phyloP scores from a whole-genome alignment of 1,140 invertebrate genomes.

The Drosophila baimaii region DNA sequence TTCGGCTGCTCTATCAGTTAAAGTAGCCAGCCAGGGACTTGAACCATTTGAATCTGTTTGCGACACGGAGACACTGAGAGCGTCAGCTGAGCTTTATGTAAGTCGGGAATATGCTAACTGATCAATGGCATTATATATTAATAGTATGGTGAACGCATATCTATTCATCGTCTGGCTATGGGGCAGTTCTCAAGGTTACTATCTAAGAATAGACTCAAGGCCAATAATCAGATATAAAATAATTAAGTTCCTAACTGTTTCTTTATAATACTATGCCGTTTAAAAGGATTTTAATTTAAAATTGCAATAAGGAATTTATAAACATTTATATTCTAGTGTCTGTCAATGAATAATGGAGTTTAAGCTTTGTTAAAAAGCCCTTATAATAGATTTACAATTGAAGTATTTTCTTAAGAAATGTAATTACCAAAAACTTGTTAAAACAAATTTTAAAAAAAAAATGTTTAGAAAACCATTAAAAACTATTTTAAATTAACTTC shows the following conservation, averaged over 20 bases:
- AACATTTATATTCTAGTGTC: not conserved
- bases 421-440: too few relatives aligned
- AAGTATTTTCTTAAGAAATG: too few relatives aligned
- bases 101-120: conserved; percentile 1
- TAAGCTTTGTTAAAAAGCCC: not conserved
- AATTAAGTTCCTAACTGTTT: not conserved
- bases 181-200: not conserved
- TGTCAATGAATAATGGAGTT: not conserved
- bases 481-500: too few relatives aligned
- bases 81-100: conserved; percentile 19
- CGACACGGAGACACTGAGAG: conserved; percentile 22
- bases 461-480: too few relatives aligned
- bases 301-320: not conserved
- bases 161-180: not conserved
- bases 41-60: conserved; percentile 35
- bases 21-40: conserved; percentile 39
- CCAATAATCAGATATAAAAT: not conserved
- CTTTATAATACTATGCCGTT: not conserved
- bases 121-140: not conserved
- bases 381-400: too few relatives aligned
- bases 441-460: too few relatives aligned
- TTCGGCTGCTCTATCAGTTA: conserved; percentile 38
- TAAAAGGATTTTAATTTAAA: not conserved
- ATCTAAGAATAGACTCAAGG: not conserved
- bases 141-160: conserved; percentile 3